Evolutionary conservation across 2,113 vertebrate species (phyloP), one percentile per base, ranked within the genome.

Genomic region (Entelurus aequoreus): DNA sequence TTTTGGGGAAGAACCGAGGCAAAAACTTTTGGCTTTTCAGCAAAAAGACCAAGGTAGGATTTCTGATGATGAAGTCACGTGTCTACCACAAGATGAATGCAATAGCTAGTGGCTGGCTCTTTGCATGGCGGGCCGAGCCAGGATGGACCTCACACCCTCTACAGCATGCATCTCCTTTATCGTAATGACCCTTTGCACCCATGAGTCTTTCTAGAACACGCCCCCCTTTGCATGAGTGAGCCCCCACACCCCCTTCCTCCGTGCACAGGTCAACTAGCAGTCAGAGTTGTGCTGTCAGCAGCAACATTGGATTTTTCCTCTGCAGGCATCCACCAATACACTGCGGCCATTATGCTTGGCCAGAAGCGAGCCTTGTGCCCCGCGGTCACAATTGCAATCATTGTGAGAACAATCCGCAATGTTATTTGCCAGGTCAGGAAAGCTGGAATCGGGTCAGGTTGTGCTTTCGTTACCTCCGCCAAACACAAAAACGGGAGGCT

Each of bases 11-110:
- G 59, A 92, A 90, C 82, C 89, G 78, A 28, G 81, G 85, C 77
- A 95, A 93, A 77, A 93, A 89, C 69, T 90, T 93, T 60, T 93
- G 94, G 94, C 92, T 92, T 60, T 95, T 95, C 66, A 81, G 88
- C 82, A 95, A 93, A 84, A 94, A 88, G 82, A 93, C 85, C 76
- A 95, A 95, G 94, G 94, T 95, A 92, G 78, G 86, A 68, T 16
- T 47, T 44, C 10, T 46, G 42, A 46, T 46, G 10, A 46, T 46
- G 42, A 46, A 46, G 7, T 42, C 40, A 42, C 8, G 7, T 6
- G 8, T 7, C 8, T 40, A 3, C 38, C 6, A 12, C 12, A 40
- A 40, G 8, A 9, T 19, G 40, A 53, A 58, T 42, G 37, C 7
- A 19, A 51, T 15, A 35, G 42, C 57, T 67, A 69, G 44, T 12